A percentile compares a stretch with the other conserved stretches of the same genome.
phyloP scores from a whole-genome alignment of 2,888 invertebrate genomes.

The Sthenelais limicola region DNA sequence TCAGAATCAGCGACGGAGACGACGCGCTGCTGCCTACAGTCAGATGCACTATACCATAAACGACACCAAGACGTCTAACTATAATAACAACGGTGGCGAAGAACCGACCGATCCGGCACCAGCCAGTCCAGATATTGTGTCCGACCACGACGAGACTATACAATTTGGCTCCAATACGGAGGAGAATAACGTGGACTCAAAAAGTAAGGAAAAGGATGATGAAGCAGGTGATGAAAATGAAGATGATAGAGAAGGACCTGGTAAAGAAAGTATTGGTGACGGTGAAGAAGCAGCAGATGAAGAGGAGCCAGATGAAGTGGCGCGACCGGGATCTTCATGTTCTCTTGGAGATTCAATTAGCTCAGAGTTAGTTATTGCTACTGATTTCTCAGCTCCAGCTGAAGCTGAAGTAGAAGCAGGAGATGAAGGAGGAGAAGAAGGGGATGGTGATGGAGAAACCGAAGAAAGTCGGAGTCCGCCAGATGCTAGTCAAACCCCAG shows the following conservation, averaged over 20 bases:
- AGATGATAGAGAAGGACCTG: not conserved
- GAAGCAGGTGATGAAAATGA: conserved; percentile 11
- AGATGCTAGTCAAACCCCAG: not conserved
- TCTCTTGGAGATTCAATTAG: conserved; percentile 15
- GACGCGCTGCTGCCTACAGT: conserved; percentile 40
- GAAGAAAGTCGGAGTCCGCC: conserved; percentile 8
- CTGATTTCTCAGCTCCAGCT: not conserved
- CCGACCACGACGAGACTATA: conserved; percentile 13
- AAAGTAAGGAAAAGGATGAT: conserved; percentile 4
- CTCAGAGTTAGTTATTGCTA: conserved; percentile 23
- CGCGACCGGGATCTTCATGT: not conserved
- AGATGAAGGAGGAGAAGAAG: not conserved
- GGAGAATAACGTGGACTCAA: conserved; percentile 12
- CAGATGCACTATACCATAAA: conserved; percentile 24
- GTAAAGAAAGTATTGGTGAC: not conserved
- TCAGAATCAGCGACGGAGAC: conserved; percentile 38
- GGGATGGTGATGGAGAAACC: not conserved
- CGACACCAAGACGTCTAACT: conserved; percentile 2
- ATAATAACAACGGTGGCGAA: not conserved
- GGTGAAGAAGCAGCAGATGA: not conserved
- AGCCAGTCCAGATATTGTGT: conserved; percentile 15
- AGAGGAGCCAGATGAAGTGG: not conserved
- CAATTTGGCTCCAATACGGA: not conserved
- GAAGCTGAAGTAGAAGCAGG: not conserved
- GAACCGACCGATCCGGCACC: not conserved